Percentiles rank a stretch among this genome's conserved stretches.
Evolutionary conservation across 1,140 invertebrate genomes (phyloP).

Genomic region (Tetramorium parvispinum): DNA sequence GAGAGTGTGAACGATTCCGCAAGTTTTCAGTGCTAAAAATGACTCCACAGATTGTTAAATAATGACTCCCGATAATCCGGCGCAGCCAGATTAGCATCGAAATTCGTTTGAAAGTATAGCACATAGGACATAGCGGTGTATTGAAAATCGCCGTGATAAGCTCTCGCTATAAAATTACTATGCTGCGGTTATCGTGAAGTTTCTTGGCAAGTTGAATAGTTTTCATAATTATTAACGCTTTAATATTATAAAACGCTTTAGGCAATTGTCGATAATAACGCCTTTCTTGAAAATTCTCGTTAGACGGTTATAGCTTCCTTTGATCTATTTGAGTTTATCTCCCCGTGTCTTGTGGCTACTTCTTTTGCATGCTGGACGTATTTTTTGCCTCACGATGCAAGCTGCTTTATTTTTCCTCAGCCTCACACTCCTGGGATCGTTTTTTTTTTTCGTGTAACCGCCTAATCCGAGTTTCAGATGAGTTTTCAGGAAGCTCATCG

Average conservation of each 20-base stretch:
- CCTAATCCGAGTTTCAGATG: slow-evolving; percentile 84
- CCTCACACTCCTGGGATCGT: not conserved
- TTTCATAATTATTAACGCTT: slow-evolving; percentile 43
- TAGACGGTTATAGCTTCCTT: slow-evolving; percentile 32
- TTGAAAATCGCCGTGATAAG: slow-evolving; percentile 5
- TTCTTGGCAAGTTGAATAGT: slow-evolving; percentile 16
- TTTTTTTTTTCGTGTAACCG: slow-evolving; percentile 36
- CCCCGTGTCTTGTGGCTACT: not conserved
- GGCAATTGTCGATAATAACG: not conserved
- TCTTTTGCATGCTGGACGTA: not conserved
- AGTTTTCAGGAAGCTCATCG: slow-evolving; percentile 81
- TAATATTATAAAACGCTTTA: not conserved
- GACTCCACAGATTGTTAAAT: slow-evolving; percentile 23
- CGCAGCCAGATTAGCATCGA: slow-evolving; percentile 22
- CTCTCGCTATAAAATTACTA: slow-evolving; percentile 26
- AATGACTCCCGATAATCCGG: slow-evolving; percentile 39
- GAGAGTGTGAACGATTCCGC: not conserved
- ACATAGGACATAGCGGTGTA: not conserved
- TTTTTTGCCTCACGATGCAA: not conserved
- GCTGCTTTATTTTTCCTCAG: slow-evolving; percentile 33
- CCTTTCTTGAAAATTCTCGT: not conserved
- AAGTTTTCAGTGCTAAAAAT: slow-evolving; percentile 21
- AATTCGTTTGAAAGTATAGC: slow-evolving; percentile 8
- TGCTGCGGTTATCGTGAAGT: not conserved
- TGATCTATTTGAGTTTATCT: not conserved